A percentile compares a stretch with the other conserved stretches of the same genome.
phyloP scores from a whole-genome alignment of 2,113 vertebrate genomes.

The Chaetura pelagica region DNA sequence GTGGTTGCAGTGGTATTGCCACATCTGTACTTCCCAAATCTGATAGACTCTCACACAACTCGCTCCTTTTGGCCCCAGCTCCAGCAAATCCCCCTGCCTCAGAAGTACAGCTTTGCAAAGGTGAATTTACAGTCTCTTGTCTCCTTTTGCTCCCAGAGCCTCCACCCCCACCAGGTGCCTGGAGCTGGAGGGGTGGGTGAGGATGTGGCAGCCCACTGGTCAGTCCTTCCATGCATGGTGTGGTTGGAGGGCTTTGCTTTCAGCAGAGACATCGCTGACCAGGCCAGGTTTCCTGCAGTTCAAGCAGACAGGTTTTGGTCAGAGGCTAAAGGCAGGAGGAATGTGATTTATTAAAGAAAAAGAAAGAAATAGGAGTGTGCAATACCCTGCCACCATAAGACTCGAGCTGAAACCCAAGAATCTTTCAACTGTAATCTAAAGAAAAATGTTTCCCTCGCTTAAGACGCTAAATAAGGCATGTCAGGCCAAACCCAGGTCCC shows the following conservation, averaged over 20 bases:
- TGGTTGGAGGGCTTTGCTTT: neutral
- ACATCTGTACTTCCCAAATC: constrained; percentile 61
- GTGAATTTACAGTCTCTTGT: neutral
- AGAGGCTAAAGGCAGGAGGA: constrained; percentile 29
- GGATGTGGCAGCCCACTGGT: neutral
- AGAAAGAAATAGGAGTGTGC: neutral
- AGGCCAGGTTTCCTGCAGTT: neutral
- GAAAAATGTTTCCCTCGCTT: constrained; percentile 52
- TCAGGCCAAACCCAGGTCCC: constrained; percentile 49
- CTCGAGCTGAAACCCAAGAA: constrained; percentile 57
- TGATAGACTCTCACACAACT: neutral
- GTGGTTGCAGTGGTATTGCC: constrained; percentile 68
- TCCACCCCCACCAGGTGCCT: neutral
- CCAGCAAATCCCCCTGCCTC: constrained; percentile 27
- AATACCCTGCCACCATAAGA: neutral
- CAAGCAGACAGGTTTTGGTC: constrained; percentile 11
- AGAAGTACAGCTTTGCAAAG: neutral
- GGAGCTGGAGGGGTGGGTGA: neutral
- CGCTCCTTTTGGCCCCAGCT: neutral
- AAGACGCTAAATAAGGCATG: constrained; percentile 14
- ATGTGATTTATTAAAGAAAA: constrained; percentile 34
- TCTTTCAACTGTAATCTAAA: constrained; percentile 50
- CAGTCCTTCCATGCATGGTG: neutral
- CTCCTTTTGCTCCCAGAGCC: neutral
- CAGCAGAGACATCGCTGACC: neutral